phyloP scores from a whole-genome alignment of 2,113 vertebrate genomes.

The Cryptotis parvus region DNA sequence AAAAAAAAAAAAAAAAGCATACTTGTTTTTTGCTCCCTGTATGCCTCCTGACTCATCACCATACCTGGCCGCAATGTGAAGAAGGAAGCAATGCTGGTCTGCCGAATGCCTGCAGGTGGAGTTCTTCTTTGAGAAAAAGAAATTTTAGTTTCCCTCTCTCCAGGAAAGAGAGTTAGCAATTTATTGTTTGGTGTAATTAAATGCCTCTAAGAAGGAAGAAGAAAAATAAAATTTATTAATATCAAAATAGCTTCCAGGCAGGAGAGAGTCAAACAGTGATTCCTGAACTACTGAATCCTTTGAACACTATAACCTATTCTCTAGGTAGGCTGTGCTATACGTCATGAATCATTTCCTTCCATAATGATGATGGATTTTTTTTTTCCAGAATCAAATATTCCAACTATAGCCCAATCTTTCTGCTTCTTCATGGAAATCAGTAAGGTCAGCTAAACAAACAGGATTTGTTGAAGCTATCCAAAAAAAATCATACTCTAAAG shows the following conservation, averaged over 20 bases:
- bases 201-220: constrained; percentile 61
- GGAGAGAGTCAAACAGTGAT: not conserved
- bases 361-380: not conserved
- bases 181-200: constrained; percentile 42
- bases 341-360: not conserved
- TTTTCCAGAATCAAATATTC: constrained; percentile 49
- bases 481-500: not conserved
- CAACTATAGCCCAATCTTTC: not conserved
- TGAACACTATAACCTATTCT: not conserved
- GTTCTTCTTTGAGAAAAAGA: constrained; percentile 38
- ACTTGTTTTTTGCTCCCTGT: not conserved
- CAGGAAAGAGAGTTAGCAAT: not conserved
- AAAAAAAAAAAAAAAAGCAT: not conserved
- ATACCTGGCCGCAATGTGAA: constrained; percentile 82
- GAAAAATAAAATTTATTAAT: constrained; percentile 37
- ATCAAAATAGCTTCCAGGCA: constrained; percentile 22
- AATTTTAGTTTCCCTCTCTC: constrained; percentile 56
- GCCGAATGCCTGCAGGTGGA: constrained; percentile 48
- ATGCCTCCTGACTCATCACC: not conserved
- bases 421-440: not conserved
- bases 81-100: constrained; percentile 85
- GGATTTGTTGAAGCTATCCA: constrained; percentile 15
- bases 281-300: not conserved
- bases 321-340: not conserved
- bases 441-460: constrained; percentile 9